Evolutionary conservation across 1,140 invertebrate species (phyloP).

Genomic region (Chironomus striatipennis): DNA sequence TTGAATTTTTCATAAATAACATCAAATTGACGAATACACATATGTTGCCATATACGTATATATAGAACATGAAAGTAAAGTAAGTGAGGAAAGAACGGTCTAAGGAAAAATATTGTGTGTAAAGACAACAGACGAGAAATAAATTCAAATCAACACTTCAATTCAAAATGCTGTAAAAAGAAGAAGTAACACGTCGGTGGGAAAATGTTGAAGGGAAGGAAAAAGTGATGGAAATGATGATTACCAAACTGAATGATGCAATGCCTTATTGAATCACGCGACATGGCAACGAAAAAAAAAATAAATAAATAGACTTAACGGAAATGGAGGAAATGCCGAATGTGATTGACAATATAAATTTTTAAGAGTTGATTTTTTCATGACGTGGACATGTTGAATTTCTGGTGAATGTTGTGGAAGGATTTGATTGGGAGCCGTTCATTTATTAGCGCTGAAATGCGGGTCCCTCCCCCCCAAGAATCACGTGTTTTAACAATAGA

Average conservation of each 20-base stretch:
- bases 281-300: no score
- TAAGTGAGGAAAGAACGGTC: no score
- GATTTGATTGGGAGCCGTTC: neutral
- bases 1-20: conserved; percentile 8
- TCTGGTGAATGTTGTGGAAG: neutral
- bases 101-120: no score
- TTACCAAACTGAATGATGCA: neutral
- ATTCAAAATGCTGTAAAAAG: neutral
- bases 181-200: neutral
- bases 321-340: neutral
- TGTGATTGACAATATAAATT: conserved; percentile 22
- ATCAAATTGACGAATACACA: neutral
- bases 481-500: no score
- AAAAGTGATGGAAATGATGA: neutral
- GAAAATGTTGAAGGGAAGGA: neutral
- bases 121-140: neutral
- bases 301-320: no score
- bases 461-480: no score
- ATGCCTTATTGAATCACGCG: no score
- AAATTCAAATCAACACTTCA: conserved; percentile 20
- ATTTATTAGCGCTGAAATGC: no score
- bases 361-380: neutral
- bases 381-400: neutral
- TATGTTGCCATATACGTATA: conserved; percentile 2
- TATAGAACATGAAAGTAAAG: no score